phyloP scores from a whole-genome alignment of 2,113 vertebrate genomes.

The Archocentrus centrarchus region DNA sequence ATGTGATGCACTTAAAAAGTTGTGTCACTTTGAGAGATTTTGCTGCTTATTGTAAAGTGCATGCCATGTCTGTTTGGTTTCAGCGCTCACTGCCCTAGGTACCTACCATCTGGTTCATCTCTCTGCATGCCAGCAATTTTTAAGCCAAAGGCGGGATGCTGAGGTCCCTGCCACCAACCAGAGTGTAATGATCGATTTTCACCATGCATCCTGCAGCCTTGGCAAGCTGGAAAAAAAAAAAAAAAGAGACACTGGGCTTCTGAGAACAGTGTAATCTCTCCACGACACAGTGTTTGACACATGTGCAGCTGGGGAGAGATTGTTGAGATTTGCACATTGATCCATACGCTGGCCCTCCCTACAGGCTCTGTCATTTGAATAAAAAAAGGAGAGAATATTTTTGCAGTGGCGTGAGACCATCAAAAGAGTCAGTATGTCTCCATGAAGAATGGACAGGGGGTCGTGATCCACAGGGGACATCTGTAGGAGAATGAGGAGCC shows the following conservation, averaged over 20 bases:
- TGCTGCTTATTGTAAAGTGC: conserved; percentile 21
- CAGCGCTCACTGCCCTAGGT: conserved; percentile 42
- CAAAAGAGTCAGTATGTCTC: conserved; percentile 63
- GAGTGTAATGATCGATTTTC: conserved; percentile 54
- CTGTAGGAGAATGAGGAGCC: conserved; percentile 36
- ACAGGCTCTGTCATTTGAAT: conserved; percentile 71
- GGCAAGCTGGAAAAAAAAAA: neutral
- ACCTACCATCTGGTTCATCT: conserved; percentile 54
- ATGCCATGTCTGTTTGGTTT: conserved; percentile 30
- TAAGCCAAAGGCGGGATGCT: conserved; percentile 31
- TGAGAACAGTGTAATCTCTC: conserved; percentile 46
- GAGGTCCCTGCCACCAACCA: conserved; percentile 45
- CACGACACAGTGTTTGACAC: conserved; percentile 57
- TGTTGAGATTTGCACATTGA: conserved; percentile 74
- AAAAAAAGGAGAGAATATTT: conserved; percentile 56
- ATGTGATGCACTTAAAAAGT: conserved; percentile 31
- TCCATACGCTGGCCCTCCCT: conserved; percentile 47
- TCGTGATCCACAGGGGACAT: conserved; percentile 50
- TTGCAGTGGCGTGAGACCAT: conserved; percentile 50
- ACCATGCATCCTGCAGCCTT: conserved; percentile 23
- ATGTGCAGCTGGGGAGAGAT: conserved; percentile 60
- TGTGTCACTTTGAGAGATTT: conserved; percentile 44
- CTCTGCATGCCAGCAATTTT: conserved; percentile 30
- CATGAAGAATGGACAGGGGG: conserved; percentile 40
- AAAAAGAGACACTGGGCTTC: neutral